Evolutionary conservation across 2,113 vertebrate genomes (phyloP).

Genomic region (Eonycteris spelaea): DNA sequence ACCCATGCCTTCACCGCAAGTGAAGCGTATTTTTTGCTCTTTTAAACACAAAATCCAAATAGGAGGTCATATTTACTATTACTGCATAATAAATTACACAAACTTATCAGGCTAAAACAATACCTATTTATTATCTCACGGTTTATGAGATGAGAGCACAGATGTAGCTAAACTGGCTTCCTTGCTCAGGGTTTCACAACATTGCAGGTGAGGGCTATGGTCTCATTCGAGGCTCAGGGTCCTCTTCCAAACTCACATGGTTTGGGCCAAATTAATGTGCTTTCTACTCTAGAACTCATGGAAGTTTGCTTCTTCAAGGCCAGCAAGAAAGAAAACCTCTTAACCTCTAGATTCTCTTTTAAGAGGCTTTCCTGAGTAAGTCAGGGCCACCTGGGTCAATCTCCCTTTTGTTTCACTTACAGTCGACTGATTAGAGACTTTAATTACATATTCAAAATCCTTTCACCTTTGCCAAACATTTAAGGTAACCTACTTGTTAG

Average conservation of each 20-base stretch:
- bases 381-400: not conserved
- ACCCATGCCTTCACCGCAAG: not conserved
- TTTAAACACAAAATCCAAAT: constrained; percentile 2
- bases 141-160: not conserved
- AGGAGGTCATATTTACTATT: not conserved
- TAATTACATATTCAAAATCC: not conserved
- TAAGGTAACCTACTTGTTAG: not conserved
- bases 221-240: not conserved
- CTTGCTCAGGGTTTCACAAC: not conserved
- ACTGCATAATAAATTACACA: not conserved
- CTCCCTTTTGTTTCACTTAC: not conserved
- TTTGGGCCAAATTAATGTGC: not conserved
- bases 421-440: not conserved
- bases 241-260: not conserved
- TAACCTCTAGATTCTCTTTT: not conserved
- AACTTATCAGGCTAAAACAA: not conserved
- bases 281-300: not conserved
- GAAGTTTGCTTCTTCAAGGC: not conserved
- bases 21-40: not conserved
- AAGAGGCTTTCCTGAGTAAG: not conserved
- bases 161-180: not conserved
- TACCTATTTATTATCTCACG: not conserved
- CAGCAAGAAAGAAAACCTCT: not conserved
- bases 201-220: not conserved
- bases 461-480: not conserved